Evolutionary conservation across 2,797 vertebrate species (phyloP), one percentile per base, ranked within the genome.

Genomic region (Sebastes jordani): DNA sequence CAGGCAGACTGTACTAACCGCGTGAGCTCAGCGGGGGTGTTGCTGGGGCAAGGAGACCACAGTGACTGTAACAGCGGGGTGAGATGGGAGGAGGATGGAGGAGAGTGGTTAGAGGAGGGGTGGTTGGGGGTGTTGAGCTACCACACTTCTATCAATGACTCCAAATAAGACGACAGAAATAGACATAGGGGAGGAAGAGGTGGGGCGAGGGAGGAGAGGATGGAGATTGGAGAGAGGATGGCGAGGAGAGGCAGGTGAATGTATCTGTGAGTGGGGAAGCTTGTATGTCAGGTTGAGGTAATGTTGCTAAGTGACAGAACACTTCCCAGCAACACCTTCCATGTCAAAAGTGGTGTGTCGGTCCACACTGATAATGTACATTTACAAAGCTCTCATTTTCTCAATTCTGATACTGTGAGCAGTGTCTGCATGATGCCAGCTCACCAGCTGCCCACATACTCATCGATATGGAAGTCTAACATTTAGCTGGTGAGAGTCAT

Each of bases 1-100:
- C 91, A 91, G 92, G 85, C 91, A 94, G 96, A 96, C 90, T 82
- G 87, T 95, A 95, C 96, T 93, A 96, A 94, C 88, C 84, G 81
- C 32, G 23, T 58, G 56, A 82, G 81, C 91, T 88, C 81, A 68
- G 86, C 71, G 74, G 96, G 95, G 95, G 95, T 95, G 94, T 86
- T 90, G 80, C 83, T 82, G 90, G 88, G 87, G 88, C 90, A 83
- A 80, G 83, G 87, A 86, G 86, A 90, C 77, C 80, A 83, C 71
- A 23, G 76, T n/a, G 30, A 71, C 63, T 74, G 81, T 76, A 83
- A 49, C 6, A 3, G 23, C 23, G 38, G 74, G 67, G 76, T 58
- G 78, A 82, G 81, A 82, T 61, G 68, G 76, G 77, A 73, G 78
- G 75, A 76, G 70, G 76, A 78, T 63, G 59, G 52, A 38, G 80